A percentile compares a stretch with the other conserved stretches of the same genome.
phyloP scores from a whole-genome alignment of 2,797 vertebrate genomes.

The Columba guinea region DNA sequence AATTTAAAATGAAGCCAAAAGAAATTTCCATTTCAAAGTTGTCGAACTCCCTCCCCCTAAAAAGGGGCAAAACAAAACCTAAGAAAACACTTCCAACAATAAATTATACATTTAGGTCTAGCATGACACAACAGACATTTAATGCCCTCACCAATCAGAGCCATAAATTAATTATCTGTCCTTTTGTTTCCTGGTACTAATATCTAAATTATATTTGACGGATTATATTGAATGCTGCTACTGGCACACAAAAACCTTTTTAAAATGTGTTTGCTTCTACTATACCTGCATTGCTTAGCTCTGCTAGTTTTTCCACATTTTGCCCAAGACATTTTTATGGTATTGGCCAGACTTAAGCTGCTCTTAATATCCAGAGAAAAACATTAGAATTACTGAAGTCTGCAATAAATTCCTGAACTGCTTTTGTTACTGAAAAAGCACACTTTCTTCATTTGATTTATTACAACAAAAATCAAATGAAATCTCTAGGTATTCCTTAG shows the following conservation, averaged over 20 bases:
- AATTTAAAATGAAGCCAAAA: background rate
- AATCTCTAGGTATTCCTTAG: slow-evolving; percentile 67
- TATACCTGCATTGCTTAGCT: slow-evolving; percentile 54
- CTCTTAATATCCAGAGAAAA: slow-evolving; percentile 74
- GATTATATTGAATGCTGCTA: slow-evolving; percentile 7
- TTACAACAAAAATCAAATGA: slow-evolving; percentile 69
- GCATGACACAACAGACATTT: background rate
- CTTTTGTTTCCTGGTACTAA: slow-evolving; percentile 36
- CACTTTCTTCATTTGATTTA: slow-evolving; percentile 80
- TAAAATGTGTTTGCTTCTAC: background rate
- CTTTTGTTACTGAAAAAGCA: slow-evolving; percentile 73
- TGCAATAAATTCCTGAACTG: slow-evolving; percentile 73
- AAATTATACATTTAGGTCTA: slow-evolving; percentile 12
- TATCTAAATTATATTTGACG: background rate
- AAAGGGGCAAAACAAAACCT: background rate
- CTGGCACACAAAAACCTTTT: slow-evolving; percentile 26
- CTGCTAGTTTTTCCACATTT: slow-evolving; percentile 67
- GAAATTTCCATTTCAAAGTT: background rate
- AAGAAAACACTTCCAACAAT: background rate
- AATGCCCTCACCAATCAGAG: slow-evolving; percentile 2
- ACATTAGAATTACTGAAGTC: slow-evolving; percentile 72
- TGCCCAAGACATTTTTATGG: slow-evolving; percentile 71
- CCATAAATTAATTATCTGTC: slow-evolving; percentile 45
- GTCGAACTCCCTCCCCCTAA: background rate
- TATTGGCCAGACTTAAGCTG: slow-evolving; percentile 73